These are phyloP conservation scores for Synergus japonicus DNA, from an alignment of 2,888 invertebrate genomes.

Conservation along the genomic window DNA sequence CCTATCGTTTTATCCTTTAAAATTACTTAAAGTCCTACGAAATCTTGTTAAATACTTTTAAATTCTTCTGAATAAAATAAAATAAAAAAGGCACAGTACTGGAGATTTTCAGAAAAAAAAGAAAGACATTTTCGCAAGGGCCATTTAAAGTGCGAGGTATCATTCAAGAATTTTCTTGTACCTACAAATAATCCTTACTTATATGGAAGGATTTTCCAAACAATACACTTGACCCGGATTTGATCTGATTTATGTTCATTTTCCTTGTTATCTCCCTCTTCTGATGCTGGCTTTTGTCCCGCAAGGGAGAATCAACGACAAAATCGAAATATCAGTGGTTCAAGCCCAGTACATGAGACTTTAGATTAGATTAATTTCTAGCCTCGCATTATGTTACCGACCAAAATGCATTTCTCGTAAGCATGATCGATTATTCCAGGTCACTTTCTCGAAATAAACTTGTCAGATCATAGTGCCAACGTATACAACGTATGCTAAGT, in stretches of 20 bases:
- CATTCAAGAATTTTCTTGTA: no score
- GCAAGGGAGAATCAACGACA: neutral
- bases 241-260: neutral
- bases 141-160: no score
- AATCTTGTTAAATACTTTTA: no score
- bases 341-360: neutral
- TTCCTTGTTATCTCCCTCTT: neutral
- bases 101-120: no score
- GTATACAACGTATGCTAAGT: conserved; percentile 29
- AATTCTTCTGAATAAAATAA: no score
- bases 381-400: neutral
- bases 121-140: no score
- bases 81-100: no score
- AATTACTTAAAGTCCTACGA: no score
- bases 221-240: neutral
- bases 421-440: conserved; percentile 38
- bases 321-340: neutral
- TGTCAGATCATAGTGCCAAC: conserved; percentile 33
- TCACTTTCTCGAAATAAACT: conserved; percentile 40
- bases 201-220: neutral
- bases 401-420: neutral
- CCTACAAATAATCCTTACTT: no score
- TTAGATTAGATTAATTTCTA: neutral
- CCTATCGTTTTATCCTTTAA: no score
- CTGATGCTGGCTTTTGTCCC: neutral